Conservation (phyloP, 1,140 invertebrate species). For the Leguminivora glycinivorella region DNA sequence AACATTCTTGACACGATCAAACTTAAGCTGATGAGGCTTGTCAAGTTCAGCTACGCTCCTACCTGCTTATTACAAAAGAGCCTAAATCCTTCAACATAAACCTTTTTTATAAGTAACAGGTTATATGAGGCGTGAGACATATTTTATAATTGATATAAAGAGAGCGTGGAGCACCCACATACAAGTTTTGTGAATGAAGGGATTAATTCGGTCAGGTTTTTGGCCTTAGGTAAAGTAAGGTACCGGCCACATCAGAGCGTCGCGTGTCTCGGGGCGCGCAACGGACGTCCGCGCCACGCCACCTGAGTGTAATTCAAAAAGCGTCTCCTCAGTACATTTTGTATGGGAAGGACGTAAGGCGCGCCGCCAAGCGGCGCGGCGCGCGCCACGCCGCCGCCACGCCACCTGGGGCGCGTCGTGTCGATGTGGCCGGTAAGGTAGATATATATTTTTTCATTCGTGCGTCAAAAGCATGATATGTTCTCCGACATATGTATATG, state of each 20-base stretch:
- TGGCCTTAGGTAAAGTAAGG: background rate
- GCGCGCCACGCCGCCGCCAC: too few relatives aligned
- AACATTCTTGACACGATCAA: background rate
- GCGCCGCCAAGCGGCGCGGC: too few relatives aligned
- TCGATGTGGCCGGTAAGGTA: too few relatives aligned
- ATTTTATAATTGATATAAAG: background rate
- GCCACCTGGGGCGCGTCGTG: too few relatives aligned
- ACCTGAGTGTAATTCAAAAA: too few relatives aligned
- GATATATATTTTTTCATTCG: background rate
- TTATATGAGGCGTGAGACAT: background rate
- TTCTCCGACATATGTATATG: background rate
- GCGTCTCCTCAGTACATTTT: too few relatives aligned
- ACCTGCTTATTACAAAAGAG: background rate
- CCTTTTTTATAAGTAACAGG: background rate
- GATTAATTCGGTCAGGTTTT: background rate
- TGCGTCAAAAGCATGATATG: background rate
- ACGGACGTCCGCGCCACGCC: too few relatives aligned
- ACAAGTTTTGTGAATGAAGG: background rate
- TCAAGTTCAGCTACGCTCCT: background rate
- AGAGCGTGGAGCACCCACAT: background rate
- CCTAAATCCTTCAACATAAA: background rate
- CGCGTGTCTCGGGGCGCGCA: too few relatives aligned
- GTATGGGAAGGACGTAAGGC: too few relatives aligned
- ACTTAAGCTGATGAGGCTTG: background rate
- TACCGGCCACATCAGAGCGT: too few relatives aligned